Base-by-base conservation (phyloP, 2,113 vertebrate species). In the Pelobates fuscus region DNA sequence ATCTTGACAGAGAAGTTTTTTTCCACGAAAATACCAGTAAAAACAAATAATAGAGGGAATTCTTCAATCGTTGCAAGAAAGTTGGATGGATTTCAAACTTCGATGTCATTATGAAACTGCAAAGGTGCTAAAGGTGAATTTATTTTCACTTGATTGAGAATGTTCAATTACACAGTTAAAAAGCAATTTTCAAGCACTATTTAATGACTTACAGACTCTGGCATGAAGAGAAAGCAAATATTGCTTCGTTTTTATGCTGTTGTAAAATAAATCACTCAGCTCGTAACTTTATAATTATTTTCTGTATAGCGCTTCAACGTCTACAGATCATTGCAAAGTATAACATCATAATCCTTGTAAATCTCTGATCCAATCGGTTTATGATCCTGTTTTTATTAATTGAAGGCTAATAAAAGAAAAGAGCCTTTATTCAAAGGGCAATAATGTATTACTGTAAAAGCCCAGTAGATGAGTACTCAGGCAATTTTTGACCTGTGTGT, bases 71-170 rank as follows among this genome's bases (percentile, higher is more conserved):
- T 30, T 77, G 59, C 84, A 87, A 77, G 80, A 68, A 78, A 80
- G 67, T 80, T 82, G 81, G 83, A 81, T 65, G 77, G 58, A 71
- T 84, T 86, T 89, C 77, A 84, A 60, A 80, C 68, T 26, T 65
- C 75, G 77, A 71, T 80, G 80, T 77, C 80, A 59, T 77, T 79
- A 82, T 82, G 77, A 78, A 78, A 55, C 63, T 43, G 49, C 21
- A 77, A 74, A 79, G 52, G 79, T 79, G 78, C 70, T 41, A 57
- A 58, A 58, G 67, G 30, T 30, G 63, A 23, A 27, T 67, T 57
- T 21, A 15, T 41, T 67, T 67, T 57, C 18, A 32, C 41, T 58
- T 29, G n/a, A 12, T 66, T 37, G 17, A 66, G 63, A 46, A 46
- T 43, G 37, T 62, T 24, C 62, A 73, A 57, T 73, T 73, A 73